Conservation (phyloP, 2,888 invertebrate genomes). For the Oligia strigilis region DNA sequence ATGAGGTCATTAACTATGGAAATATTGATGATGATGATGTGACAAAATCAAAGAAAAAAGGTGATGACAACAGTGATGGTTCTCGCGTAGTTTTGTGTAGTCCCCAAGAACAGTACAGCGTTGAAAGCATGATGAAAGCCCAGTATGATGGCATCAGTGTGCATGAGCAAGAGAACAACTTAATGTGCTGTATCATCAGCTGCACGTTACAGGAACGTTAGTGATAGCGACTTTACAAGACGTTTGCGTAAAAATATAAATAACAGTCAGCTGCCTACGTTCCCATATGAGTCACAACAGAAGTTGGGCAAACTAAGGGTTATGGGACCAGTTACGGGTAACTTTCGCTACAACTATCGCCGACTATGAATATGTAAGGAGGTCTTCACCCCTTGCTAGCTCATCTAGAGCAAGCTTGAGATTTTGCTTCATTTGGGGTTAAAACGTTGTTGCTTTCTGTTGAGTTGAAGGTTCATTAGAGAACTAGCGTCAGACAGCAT, state of each 20-base stretch:
- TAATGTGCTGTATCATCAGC: background rate
- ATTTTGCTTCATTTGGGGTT: background rate
- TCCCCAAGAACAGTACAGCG: background rate
- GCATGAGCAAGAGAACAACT: background rate
- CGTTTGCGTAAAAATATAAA: background rate
- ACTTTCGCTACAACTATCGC: slow-evolving; percentile 32
- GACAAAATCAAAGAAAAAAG: background rate
- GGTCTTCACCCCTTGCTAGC: slow-evolving; percentile 1
- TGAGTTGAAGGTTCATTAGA: no score
- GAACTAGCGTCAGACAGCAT: no score
- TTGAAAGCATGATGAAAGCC: background rate
- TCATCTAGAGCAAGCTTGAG: background rate
- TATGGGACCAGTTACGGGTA: slow-evolving; percentile 4
- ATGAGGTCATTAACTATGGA: background rate
- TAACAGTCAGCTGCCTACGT: slow-evolving; percentile 8
- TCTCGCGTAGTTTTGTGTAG: background rate
- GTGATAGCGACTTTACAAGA: background rate
- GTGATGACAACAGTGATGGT: background rate
- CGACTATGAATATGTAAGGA: slow-evolving; percentile 29
- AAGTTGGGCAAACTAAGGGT: slow-evolving; percentile 30
- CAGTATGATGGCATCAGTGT: no score
- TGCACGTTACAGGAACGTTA: no score
- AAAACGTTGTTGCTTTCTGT: background rate
- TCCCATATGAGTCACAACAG: slow-evolving; percentile 36
- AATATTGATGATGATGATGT: background rate